These are phyloP conservation scores for Patella depressa DNA, from an alignment of 2,888 invertebrate genomes.

Conservation along the genomic window DNA sequence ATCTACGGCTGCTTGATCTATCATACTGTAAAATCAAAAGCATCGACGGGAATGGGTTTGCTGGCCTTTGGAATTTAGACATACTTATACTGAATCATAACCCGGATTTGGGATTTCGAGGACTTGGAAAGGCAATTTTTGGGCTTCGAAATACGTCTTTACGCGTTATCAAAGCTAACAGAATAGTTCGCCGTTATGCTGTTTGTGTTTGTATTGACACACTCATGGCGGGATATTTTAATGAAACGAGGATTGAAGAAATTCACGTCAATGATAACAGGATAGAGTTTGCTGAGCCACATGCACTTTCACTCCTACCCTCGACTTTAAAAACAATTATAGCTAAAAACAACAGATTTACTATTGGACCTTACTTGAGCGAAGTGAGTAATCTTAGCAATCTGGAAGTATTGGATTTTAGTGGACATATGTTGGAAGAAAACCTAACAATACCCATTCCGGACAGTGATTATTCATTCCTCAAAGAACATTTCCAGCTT, in stretches of 20 bases:
- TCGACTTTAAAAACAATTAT: background rate
- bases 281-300: background rate
- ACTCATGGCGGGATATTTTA: background rate
- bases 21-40: too few species aligned
- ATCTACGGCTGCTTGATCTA: too few species aligned
- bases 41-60: background rate
- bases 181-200: background rate
- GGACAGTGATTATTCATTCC: too few species aligned
- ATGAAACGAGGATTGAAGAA: background rate
- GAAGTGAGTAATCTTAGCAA: background rate
- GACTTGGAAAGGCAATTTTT: background rate
- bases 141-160: constrained; percentile 4
- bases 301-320: background rate
- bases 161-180: background rate
- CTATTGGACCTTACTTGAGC: background rate
- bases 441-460: background rate
- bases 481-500: too few species aligned
- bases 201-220: background rate
- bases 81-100: background rate
- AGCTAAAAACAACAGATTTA: constrained; percentile 8
- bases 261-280: background rate
- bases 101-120: background rate
- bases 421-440: background rate
- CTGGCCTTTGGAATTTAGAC: background rate
- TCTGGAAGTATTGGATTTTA: background rate